Base-by-base conservation (phyloP, 2,113 vertebrate genomes). In the Hassar affinis region DNA sequence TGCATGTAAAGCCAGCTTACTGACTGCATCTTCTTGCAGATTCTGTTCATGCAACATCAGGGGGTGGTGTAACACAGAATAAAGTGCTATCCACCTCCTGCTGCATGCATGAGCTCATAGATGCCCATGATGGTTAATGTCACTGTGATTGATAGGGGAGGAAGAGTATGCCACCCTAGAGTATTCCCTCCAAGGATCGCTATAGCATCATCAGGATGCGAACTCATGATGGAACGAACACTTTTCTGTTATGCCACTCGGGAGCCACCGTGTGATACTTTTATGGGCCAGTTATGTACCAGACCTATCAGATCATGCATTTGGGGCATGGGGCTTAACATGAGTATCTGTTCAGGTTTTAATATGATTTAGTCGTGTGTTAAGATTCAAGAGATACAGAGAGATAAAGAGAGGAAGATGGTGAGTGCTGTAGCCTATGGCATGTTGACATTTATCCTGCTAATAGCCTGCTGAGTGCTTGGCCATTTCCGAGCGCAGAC, bases 401-500 rank as follows among this genome's bases (percentile, higher is more conserved):
- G 59, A 52, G 25, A 78, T 61, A 51, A 11, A 80, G 77, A 56
- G 64, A 68, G 66, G 61, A 18, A 68, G 69, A 76, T 49, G 62
- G 54, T 20, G 51, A 61, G 54, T 72, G 64, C 38, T 51, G 25
- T 20, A 42, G 38, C 3, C 38, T 42, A 66, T 47, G 18, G 61
- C 51, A 76, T 51, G 35, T 14, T 30, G 35, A 76, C 81, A 76
- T 59, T 54, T 72, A 62, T 59, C 71, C 68, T 85, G 74, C 69
- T 82, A 80, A 83, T 72, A 71, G 71, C 57, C 33, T 77, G 42
- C 7, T 51, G 75, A 79, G 52, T 81, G 79, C 35, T 47, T 69
- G 52, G 27, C 35, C 57, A 62, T 74, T 80, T 74, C 68, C 47
- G 71, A 75, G 22, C 27, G 78, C 56, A 80, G 78, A 80, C 42